Conservation (phyloP, 2,888 invertebrate genomes). For the Aromia moschata region DNA sequence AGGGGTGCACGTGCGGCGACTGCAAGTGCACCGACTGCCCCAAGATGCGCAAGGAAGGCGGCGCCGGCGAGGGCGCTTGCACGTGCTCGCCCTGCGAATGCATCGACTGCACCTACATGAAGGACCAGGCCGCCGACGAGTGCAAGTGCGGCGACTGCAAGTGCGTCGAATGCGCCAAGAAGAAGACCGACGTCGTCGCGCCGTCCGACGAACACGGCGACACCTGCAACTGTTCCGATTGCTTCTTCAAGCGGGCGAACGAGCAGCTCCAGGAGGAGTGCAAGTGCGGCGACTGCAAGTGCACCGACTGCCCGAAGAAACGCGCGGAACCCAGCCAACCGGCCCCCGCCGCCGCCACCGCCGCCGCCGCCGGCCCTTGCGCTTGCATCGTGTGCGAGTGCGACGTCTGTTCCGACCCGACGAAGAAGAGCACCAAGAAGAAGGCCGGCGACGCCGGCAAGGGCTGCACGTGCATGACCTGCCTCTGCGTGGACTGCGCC, state of each 20-base stretch:
- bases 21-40: not conserved
- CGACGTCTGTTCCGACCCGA: constrained; percentile 26
- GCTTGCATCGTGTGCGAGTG: constrained; percentile 38
- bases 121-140: not conserved
- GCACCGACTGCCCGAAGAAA: constrained; percentile 24
- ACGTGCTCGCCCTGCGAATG: constrained; percentile 20
- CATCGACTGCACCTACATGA: not conserved
- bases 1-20: constrained; percentile 18
- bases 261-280: constrained; percentile 12
- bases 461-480: constrained; percentile 31
- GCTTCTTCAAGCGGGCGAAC: not conserved
- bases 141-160: not conserved
- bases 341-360: not conserved
- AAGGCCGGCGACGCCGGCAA: not conserved
- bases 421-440: not conserved
- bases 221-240: not conserved
- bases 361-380: constrained; percentile 18
- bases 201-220: not conserved
- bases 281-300: constrained; percentile 33
- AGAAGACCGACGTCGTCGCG: not conserved
- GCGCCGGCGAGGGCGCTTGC: constrained; percentile 18
- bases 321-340: constrained; percentile 7
- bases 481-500: constrained; percentile 32
- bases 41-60: not conserved
- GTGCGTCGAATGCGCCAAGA: not conserved